These are phyloP conservation scores for Myioborus miniatus DNA, from an alignment of 2,797 vertebrate genomes.

Conservation along the genomic window DNA sequence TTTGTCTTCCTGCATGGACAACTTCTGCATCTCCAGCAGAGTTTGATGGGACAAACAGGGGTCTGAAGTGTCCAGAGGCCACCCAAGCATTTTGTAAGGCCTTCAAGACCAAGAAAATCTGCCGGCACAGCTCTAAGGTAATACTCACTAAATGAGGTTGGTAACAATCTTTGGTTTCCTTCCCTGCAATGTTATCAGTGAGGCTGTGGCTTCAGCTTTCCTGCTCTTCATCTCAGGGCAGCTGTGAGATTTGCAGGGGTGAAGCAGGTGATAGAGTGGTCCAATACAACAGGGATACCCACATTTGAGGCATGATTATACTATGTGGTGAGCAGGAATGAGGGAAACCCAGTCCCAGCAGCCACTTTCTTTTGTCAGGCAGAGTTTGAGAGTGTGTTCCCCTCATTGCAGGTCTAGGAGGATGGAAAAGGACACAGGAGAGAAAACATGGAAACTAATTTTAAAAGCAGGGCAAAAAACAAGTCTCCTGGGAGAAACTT, in stretches of 20 bases:
- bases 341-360: background rate
- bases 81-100: background rate
- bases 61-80: background rate
- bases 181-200: fast-evolving
- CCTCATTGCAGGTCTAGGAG: background rate
- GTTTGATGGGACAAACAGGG: background rate
- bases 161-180: background rate
- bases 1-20: background rate
- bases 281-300: background rate
- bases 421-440: background rate
- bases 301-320: background rate
- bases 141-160: background rate
- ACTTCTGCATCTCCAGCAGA: background rate
- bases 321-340: background rate
- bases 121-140: background rate
- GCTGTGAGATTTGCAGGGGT: background rate
- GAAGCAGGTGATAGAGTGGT: background rate
- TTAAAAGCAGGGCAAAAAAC: background rate
- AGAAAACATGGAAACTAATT: background rate
- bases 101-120: background rate
- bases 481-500: background rate
- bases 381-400: background rate
- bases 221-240: background rate
- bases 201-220: background rate
- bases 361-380: background rate